Base-by-base conservation (phyloP, 2,888 invertebrate species). In the Schrankia costaestrigalis region DNA sequence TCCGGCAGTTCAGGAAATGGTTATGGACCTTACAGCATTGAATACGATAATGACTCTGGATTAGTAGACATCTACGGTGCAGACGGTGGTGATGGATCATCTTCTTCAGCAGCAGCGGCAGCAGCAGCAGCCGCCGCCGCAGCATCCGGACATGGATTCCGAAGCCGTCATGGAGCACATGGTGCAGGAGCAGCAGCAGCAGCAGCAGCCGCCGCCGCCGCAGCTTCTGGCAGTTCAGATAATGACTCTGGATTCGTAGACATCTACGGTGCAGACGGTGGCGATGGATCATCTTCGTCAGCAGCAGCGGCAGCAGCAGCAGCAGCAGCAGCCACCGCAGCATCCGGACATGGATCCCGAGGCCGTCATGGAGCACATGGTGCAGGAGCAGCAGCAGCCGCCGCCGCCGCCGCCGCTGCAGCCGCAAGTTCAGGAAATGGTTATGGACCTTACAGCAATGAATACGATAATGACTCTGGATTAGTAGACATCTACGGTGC, bases 211-310 rank as follows among this genome's bases (percentile, higher is more conserved):
- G 26, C 22, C n/a, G 24, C 31, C 7, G 11, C 11, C 2, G 18
- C 6, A n/a, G 9, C 0, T 3, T 13, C 26, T 2, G 8, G 21
- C 6, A 3, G 4, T 1, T 1, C n/a, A 14, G 33, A 10, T 5
- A 41, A 27, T 32, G 28, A 21, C 29, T 31, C 19, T 7, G 21
- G 28, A 7, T 34, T 29, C 10, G 18, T 26, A 22, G 23, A 28
- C 14, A 29, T 21, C 10, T 11, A 2, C 3, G 4, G 12, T 10
- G 18, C 10, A 27, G 18, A 5, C 3, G 11, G 14, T 6, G 17
- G 23, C 3, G 4, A 12, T 9, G 12, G 22, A 10, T 6, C 8
- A 8, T 4, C 13, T 3, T 5, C 26, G 5, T 8, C 15, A n/a
- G 13, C 26, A 15, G 26, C 15, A 14, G 13, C 26, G 9, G n/a